Base-by-base conservation (phyloP, 2,888 invertebrate genomes). In the Petrophora chlorosata region DNA sequence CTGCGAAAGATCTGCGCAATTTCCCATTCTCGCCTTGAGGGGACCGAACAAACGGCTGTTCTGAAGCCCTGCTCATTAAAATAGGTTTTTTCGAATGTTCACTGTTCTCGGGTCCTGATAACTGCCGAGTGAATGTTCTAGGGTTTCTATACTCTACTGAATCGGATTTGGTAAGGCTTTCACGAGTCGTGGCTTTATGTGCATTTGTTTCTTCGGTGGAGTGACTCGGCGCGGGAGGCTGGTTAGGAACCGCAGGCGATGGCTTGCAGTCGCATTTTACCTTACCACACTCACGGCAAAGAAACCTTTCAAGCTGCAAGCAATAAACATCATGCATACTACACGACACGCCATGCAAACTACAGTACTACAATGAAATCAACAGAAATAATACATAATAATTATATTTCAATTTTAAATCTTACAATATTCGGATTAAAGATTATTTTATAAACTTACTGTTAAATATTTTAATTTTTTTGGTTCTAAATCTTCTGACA, bases 221-320 rank as follows among this genome's bases (percentile, higher is more conserved):
- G 38, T 53, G 69, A 34, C 42, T 39, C 43, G 34, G 36, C 35
- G 61, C 42, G 48, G 67, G 50, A 25, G 68, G 63, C 3, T 54
- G 65, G 50, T 59, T 63, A 57, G 66, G 58, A 23, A 65, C 68
- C 23, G 67, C 58, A 22, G 76, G 50, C 17, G 41, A 14, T 38
- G 59, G 73, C 28, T 82, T 82, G 82, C 93, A 93, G 82, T 90
- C 85, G 82, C 93, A 93, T 85, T 93, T 93, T 83, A 93, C 90
- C 82, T 91, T 92, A 89, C 92, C 92, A 92, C 93, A 93, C 74
- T 92, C 92, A 84, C 92, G 92, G 92, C 93, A 93, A 91, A 93
- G 92, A 92, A 93, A 93, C 86, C 92, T 93, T 92, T 93, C 93
- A 92, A 93, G 92, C 93, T 93, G 92, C 75, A 92, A 92, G 92